A percentile compares a stretch with the other conserved stretches of the same genome.
Conservation (phyloP, 2,888 invertebrate genomes). For the Heliconius sara region DNA sequence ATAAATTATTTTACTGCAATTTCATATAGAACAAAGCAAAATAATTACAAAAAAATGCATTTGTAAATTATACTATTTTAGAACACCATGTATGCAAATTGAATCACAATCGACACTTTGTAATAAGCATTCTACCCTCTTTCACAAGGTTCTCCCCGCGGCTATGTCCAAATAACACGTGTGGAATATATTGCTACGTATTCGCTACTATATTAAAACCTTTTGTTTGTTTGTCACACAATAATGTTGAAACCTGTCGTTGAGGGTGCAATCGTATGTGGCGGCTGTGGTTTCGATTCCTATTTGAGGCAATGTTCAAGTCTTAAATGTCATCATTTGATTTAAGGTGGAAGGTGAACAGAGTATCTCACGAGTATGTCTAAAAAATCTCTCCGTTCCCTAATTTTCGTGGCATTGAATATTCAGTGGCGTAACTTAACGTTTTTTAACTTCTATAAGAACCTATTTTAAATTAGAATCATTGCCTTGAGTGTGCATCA, state of each 20-base stretch:
- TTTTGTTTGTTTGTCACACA: constrained; percentile 8
- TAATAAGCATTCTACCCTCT: constrained; percentile 19
- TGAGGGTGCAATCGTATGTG: not conserved
- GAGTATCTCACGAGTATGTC: too few species aligned
- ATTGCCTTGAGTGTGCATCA: too few species aligned
- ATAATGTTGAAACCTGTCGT: not conserved
- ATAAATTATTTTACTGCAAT: not conserved
- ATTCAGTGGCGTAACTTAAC: too few species aligned
- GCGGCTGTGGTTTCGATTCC: not conserved
- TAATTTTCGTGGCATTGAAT: not conserved
- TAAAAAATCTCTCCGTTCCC: not conserved
- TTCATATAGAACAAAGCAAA: not conserved
- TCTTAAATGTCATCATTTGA: too few species aligned
- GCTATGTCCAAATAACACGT: constrained; percentile 17
- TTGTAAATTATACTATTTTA: not conserved
- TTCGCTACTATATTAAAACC: not conserved
- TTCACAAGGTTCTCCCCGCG: not conserved
- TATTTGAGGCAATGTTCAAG: not conserved
- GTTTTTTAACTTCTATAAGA: too few species aligned
- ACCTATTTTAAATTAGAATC: too few species aligned
- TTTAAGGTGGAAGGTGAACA: too few species aligned
- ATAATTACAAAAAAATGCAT: not conserved
- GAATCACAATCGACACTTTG: constrained; percentile 20
- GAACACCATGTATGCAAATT: constrained; percentile 7
- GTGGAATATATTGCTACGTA: constrained; percentile 7